These are phyloP conservation scores for Avahi laniger DNA, from an alignment of 2,797 vertebrate genomes.

Conservation along the genomic window DNA sequence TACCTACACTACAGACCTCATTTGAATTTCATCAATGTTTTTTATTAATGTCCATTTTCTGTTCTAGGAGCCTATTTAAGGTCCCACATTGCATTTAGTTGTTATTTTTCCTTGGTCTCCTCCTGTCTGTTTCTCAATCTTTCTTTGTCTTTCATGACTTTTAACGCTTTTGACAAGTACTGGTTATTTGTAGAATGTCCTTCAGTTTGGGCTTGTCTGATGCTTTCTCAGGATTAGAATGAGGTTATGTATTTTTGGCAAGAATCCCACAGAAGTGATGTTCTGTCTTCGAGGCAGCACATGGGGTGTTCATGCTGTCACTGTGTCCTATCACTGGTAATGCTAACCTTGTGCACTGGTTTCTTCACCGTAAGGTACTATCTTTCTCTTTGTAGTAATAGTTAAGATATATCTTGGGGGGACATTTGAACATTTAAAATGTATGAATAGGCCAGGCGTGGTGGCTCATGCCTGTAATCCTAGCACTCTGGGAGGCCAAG, in stretches of 20 bases:
- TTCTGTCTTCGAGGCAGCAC: background rate
- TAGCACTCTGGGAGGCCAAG: too few relatives aligned
- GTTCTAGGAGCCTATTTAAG: background rate
- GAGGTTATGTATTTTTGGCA: background rate
- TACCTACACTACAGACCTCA: background rate
- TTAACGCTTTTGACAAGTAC: background rate
- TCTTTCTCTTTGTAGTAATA: slow-evolving; percentile 9
- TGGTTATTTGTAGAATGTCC: background rate
- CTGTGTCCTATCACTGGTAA: background rate
- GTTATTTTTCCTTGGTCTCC: slow-evolving; percentile 4
- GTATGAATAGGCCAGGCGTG: too few relatives aligned
- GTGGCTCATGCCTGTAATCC: too few relatives aligned
- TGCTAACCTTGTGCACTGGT: background rate
- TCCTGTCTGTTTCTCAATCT: background rate
- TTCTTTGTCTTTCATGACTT: background rate
- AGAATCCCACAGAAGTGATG: background rate
- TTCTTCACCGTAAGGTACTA: background rate
- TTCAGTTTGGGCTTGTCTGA: background rate
- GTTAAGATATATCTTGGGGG: background rate
- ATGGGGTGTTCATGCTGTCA: background rate
- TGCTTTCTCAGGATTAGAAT: background rate
- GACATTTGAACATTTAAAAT: background rate
- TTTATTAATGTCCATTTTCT: background rate
- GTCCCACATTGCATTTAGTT: background rate
- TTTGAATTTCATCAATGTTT: background rate